Base-by-base conservation (phyloP, 2,888 invertebrate genomes). In the Tolmerus cingulatus region DNA sequence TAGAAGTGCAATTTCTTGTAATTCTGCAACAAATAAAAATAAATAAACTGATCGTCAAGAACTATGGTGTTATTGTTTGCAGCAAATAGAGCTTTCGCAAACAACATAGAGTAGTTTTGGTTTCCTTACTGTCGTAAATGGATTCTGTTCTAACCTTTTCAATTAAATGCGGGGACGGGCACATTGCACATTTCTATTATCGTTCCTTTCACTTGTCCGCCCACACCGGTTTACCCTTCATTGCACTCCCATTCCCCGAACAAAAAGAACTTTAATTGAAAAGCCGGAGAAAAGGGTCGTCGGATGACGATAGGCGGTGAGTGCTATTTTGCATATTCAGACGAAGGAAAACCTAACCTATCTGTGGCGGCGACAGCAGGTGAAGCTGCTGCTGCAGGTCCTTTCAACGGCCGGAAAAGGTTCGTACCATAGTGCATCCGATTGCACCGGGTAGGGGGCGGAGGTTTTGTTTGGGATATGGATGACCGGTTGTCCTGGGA, bases 171-270 rank as follows among this genome's bases (percentile, higher is more conserved):
- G 66, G 9, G 66, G 27, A 23, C 9, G 66, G 23, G 12, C 66
- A 9, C 66, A 23, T 66, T 46, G 23, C 66, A 66, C 66, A 27
- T 66, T 57, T 66, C 66, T 23, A 66, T 66, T 66, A 23, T 66
- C 66, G 66, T 19, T 66, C 66, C 66, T 66, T 66, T 66, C 66
- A 27, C 27, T 23, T 66, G 66, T 14, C 66, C 66, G 27, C 27
- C 66, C 66, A 66, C 66, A 66, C 23, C 23, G 23, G 40, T 57
- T 34, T 82, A 27, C 34, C 1, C 82, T 82, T 82, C 82, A 82
- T 82, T 82, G 66, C 66, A 82, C 19, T 57, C 37, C 82, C 19
- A 82, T 82, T 82, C 66, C 23, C 51, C 57, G 57, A 40, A 34
- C 55, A 40, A 66, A 57, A 81, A 55, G 51, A 37, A 23, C 27